These are phyloP conservation scores for Leptopilina boulardi DNA, from an alignment of 1,140 invertebrate genomes.

Conservation along the genomic window DNA sequence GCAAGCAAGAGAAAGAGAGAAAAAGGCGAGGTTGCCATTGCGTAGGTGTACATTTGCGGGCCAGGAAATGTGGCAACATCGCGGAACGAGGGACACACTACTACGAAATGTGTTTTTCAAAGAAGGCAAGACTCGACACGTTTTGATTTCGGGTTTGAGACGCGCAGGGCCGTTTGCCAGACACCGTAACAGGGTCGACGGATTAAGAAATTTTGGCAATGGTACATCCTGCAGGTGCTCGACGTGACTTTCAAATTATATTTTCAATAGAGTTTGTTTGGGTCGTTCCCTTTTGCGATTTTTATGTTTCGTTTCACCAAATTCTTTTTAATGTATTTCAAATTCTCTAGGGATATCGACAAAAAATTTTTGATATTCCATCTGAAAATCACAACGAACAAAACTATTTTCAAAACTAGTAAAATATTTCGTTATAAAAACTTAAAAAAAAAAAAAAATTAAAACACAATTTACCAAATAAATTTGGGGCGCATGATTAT, in stretches of 20 bases:
- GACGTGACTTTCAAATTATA: conserved; percentile 43
- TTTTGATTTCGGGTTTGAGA: conserved; percentile 9
- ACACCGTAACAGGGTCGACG: conserved; percentile 66
- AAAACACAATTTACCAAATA: no score
- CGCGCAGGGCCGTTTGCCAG: conserved; percentile 50
- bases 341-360: no score
- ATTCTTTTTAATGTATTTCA: no score
- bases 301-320: no score
- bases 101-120: conserved; percentile 43
- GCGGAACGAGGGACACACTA: conserved; percentile 39
- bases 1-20: not conserved
- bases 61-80: conserved; percentile 50
- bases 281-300: conserved; percentile 37
- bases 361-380: no score
- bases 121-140: conserved; percentile 38
- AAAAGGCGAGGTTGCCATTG: conserved; percentile 42
- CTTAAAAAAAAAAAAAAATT: no score
- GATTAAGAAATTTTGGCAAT: conserved; percentile 66
- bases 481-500: no score
- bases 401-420: no score
- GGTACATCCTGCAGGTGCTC: conserved; percentile 44
- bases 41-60: conserved; percentile 51
- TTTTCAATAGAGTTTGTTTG: conserved; percentile 39
- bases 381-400: no score
- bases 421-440: no score